Conservation (phyloP, 2,113 vertebrate genomes). For the Isichthys henryi region DNA sequence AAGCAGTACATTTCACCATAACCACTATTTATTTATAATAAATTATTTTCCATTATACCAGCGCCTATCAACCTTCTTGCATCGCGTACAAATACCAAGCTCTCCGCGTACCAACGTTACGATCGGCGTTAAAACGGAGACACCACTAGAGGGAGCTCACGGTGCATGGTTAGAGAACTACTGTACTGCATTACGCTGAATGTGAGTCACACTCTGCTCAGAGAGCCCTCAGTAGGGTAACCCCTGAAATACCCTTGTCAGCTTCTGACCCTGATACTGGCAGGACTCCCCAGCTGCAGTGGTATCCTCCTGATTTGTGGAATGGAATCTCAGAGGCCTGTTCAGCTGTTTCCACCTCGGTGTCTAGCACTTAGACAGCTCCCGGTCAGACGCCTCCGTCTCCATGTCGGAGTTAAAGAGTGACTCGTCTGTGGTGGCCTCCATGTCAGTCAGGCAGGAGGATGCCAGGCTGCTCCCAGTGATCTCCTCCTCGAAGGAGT, state of each 20-base stretch:
- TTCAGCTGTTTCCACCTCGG: background rate
- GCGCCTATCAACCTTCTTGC: background rate
- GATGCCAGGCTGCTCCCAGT: constrained; percentile 65
- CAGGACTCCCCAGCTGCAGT: background rate
- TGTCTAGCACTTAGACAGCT: constrained; percentile 66
- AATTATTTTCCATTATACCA: background rate
- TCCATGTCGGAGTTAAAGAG: constrained; percentile 91
- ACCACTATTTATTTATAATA: background rate
- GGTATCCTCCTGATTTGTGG: background rate
- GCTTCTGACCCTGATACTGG: background rate
- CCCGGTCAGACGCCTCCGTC: constrained; percentile 77
- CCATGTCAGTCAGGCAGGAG: constrained; percentile 71
- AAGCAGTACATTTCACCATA: background rate
- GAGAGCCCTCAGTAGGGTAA: background rate
- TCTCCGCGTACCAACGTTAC: background rate
- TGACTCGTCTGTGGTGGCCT: constrained; percentile 76
- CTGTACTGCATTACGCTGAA: background rate
- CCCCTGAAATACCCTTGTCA: background rate
- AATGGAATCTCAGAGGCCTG: background rate
- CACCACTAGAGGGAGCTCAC: background rate
- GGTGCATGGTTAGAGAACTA: background rate
- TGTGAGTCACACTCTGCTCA: background rate
- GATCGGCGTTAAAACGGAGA: background rate
- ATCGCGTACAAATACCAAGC: background rate
- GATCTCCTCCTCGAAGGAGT: constrained; percentile 81